phyloP scores from a whole-genome alignment of 2,888 invertebrate species.

The Yponomeuta plumbellus region DNA sequence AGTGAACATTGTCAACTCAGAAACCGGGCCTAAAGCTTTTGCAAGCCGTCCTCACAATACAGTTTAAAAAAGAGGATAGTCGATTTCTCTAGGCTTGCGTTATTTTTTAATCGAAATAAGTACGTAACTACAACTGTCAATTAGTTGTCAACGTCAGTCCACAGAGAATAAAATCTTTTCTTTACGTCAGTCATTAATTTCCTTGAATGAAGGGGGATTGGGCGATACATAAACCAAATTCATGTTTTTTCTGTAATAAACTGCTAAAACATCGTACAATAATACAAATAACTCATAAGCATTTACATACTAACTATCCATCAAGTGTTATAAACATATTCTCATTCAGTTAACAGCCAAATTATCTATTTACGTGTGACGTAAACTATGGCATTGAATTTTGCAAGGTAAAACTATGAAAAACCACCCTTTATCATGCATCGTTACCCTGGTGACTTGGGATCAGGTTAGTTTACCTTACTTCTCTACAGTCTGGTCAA shows the following conservation, averaged over 20 bases:
- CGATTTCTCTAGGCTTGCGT: no score
- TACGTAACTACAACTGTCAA: neutral
- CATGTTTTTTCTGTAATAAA: neutral
- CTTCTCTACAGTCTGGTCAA: neutral
- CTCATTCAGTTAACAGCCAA: neutral
- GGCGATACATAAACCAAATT: neutral
- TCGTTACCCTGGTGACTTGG: neutral
- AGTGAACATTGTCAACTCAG: no score
- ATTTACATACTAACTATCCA: neutral
- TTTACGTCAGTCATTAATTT: no score
- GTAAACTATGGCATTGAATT: slow-evolving; percentile 24
- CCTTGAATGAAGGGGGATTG: no score
- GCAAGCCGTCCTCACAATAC: no score
- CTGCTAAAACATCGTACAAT: neutral
- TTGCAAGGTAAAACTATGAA: neutral
- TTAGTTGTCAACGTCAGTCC: neutral
- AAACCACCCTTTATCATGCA: neutral
- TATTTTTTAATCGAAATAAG: neutral
- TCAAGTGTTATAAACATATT: neutral
- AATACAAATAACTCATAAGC: neutral
- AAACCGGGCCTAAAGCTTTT: no score
- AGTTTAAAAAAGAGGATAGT: no score
- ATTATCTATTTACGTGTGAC: slow-evolving; percentile 8
- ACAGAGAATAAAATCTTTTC: no score
- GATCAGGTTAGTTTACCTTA: neutral